Percentiles rank a stretch among this genome's conserved stretches.
Conservation (phyloP, 2,113 vertebrate genomes). For the Neogobius melanostomus region DNA sequence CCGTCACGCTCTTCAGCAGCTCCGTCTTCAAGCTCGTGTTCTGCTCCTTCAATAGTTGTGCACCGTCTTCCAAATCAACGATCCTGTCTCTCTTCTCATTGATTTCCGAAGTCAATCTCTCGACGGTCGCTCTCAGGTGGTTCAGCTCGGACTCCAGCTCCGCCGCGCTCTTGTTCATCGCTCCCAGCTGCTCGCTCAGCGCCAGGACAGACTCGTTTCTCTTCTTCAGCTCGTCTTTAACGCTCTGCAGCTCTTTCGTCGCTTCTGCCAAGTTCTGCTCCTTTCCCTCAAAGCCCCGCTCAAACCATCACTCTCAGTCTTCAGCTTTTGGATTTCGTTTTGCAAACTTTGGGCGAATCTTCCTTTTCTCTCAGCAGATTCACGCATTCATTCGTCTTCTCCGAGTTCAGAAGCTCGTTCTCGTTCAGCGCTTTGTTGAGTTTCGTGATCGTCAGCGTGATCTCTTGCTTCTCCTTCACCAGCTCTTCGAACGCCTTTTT, state of each 20-base stretch:
- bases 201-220: constrained; percentile 62
- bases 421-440: constrained; percentile 66
- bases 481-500: constrained; percentile 62
- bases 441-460: constrained; percentile 62
- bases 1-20: constrained; percentile 57
- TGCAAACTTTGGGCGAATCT: constrained; percentile 56
- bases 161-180: constrained; percentile 64
- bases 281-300: constrained; percentile 64
- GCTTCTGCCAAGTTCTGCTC: constrained; percentile 59
- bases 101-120: constrained; percentile 63
- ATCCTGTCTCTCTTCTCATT: constrained; percentile 58
- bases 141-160: constrained; percentile 69
- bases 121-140: constrained; percentile 54
- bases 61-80: constrained; percentile 62
- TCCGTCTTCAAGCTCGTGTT: constrained; percentile 75
- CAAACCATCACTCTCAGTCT: constrained; percentile 64
- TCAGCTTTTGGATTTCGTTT: constrained; percentile 65
- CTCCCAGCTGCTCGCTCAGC: constrained; percentile 71
- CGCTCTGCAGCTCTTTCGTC: constrained; percentile 55
- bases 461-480: constrained; percentile 70
- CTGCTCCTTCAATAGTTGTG: constrained; percentile 71
- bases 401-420: constrained; percentile 64
- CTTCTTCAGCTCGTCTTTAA: constrained; percentile 69
- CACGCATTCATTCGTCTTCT: constrained; percentile 76
- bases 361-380: constrained; percentile 69